A percentile compares a stretch with the other conserved stretches of the same genome.
phyloP scores from a whole-genome alignment of 2,888 invertebrate species.

The Eupithecia vulgata region DNA sequence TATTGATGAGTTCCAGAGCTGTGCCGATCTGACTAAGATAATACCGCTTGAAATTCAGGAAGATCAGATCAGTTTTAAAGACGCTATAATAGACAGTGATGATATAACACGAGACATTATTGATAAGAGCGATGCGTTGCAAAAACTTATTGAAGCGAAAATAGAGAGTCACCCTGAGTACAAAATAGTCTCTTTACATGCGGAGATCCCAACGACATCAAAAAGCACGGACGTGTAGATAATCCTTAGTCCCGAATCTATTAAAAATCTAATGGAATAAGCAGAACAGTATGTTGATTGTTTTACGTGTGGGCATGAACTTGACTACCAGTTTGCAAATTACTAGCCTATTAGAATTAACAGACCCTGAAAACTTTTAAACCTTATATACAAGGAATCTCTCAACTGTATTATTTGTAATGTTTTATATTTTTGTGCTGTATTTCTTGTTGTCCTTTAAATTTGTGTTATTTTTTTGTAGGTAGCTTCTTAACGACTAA shows the following conservation, averaged over 20 bases:
- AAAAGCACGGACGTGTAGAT: constrained; percentile 75
- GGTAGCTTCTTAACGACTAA: background rate
- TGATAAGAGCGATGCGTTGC: constrained; percentile 72
- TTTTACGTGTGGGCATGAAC: constrained; percentile 49
- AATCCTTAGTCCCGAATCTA: constrained; percentile 54
- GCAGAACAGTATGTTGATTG: constrained; percentile 74
- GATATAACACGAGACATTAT: constrained; percentile 65
- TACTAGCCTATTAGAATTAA: background rate
- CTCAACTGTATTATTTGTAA: background rate
- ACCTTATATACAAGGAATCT: background rate
- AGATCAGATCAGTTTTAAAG: constrained; percentile 54
- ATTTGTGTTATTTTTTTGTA: constrained; percentile 15
- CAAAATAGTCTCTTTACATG: constrained; percentile 70
- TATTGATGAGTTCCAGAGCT: constrained; percentile 66
- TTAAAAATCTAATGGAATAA: constrained; percentile 54
- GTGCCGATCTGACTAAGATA: constrained; percentile 52
- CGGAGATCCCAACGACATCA: constrained; percentile 66
- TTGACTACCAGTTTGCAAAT: background rate
- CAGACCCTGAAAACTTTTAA: background rate
- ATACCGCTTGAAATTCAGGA: constrained; percentile 33
- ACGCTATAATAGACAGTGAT: constrained; percentile 59
- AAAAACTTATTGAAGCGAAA: constrained; percentile 75
- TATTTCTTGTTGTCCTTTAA: constrained; percentile 8
- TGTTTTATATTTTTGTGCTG: background rate
- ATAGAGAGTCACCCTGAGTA: constrained; percentile 77